Base-by-base conservation (phyloP, 2,113 vertebrate genomes). In the Prolemur simus region DNA sequence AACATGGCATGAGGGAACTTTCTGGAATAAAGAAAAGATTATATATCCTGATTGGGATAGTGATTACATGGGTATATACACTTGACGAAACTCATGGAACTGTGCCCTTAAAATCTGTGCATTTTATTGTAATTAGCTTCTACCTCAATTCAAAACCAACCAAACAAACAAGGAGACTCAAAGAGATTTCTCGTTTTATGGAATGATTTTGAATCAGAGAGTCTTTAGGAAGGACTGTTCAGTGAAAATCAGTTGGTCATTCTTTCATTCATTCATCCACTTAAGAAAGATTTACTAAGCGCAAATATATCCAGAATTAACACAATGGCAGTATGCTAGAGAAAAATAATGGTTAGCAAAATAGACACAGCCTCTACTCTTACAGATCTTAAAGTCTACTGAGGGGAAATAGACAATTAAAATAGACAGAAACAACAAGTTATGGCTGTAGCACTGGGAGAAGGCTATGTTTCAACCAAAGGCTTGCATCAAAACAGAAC, bases 71-170 rank as follows among this genome's bases (percentile, higher is more conserved):
- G 34, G 32, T 47, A 15, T 1, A 76, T 8, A 13, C 3, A 85
- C 7, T 64, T 94, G 21, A 78, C 81, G 91, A 87, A 89, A 63
- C 14, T 68, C 8, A 85, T 10, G n/a, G 20, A 69, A 78, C 3
- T 49, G 1, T 86, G 21, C 1, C 23, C 39, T 58, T 89, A 66
- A 85, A 85, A 93, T 47, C 1, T 87, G 8, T 39, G 45, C 4
- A 64, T 83, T 93, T 71, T 76, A 68, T n/a, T 68, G 7, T 92
- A 91, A 76, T 60, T 94, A 82, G 54, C 37, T 76, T 93, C 52
- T 34, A 52, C 23, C 17, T 77, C 52, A 60, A 56, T 76, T 76
- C 63, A 82, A 80, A 77, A 42, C 34, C 17, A 45, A 76, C 60
- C 17, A 94, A 87, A 77, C 9, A 69, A 87, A 71, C 15, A 58